A percentile compares a stretch with the other conserved stretches of the same genome.
phyloP scores from a whole-genome alignment of 2,113 vertebrate species.

The Turnix velox region DNA sequence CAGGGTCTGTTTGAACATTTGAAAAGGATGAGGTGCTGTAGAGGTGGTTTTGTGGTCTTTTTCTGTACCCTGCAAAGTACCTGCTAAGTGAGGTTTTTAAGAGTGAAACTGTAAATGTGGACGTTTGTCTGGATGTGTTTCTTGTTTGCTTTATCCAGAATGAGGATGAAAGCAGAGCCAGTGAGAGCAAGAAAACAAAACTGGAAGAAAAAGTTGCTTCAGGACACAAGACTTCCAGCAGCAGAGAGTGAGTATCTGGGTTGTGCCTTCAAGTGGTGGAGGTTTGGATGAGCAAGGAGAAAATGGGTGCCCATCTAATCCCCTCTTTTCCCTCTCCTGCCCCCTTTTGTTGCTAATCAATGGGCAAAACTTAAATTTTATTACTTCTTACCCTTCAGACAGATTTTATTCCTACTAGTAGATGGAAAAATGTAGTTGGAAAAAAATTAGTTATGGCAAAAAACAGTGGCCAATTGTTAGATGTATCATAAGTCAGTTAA shows the following conservation, averaged over 20 bases:
- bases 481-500: neutral
- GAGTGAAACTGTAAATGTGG: neutral
- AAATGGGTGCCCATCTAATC: neutral
- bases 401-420: neutral
- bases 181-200: constrained; percentile 90
- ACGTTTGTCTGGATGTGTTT: neutral
- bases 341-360: neutral
- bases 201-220: constrained; percentile 86
- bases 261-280: neutral
- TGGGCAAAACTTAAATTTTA: neutral
- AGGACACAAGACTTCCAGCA: constrained; percentile 86
- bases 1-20: neutral
- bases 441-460: neutral
- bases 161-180: constrained; percentile 85
- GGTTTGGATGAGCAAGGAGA: neutral
- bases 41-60: neutral
- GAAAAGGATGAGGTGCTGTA: neutral
- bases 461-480: neutral
- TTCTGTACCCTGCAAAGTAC: neutral
- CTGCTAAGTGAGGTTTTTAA: neutral
- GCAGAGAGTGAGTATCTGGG: constrained; percentile 85
- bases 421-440: too few relatives aligned
- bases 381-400: neutral
- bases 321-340: neutral
- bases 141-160: constrained; percentile 75